A percentile compares a stretch with the other conserved stretches of the same genome.
phyloP scores from a whole-genome alignment of 92 coral and sea anemone genomes.

The Epizoanthus ramosus region DNA sequence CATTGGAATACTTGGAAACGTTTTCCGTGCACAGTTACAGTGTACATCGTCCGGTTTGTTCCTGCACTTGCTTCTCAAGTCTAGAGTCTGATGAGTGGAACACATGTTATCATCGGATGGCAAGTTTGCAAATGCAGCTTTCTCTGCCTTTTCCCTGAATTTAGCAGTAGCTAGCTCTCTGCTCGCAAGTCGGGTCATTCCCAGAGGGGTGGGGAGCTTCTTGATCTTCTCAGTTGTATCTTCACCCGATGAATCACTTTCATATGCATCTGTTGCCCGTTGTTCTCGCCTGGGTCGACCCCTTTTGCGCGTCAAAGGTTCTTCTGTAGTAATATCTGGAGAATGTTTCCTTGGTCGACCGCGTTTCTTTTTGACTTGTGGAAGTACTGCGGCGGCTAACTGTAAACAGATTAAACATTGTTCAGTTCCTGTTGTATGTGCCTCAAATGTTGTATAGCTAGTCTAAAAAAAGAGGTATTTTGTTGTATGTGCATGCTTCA shows the following conservation, averaged over 20 bases:
- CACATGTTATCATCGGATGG: too few species aligned
- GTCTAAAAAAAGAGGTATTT: too few species aligned
- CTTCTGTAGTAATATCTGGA: neutral
- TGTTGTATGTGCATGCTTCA: too few species aligned
- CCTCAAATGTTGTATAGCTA: too few species aligned
- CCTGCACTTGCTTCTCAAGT: neutral
- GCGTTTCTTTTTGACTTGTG: conserved; percentile 38
- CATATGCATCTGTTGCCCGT: neutral
- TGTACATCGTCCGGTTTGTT: too few species aligned
- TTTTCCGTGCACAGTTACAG: too few species aligned
- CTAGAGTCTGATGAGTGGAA: too few species aligned
- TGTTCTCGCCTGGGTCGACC: conserved; percentile 8
- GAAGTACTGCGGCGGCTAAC: neutral
- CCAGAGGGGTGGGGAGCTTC: conserved; percentile 43
- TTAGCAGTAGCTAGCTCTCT: conserved; percentile 66
- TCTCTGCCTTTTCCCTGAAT: conserved; percentile 6
- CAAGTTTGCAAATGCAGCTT: too few species aligned
- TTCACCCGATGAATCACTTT: neutral
- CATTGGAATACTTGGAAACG: neutral
- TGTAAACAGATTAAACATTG: neutral
- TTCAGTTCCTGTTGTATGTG: too few species aligned
- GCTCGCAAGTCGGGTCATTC: conserved; percentile 83
- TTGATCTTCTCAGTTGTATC: conserved; percentile 20
- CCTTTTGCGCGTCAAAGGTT: neutral
- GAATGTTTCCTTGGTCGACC: conserved; percentile 22